Evolutionary conservation across 1,140 invertebrate genomes (phyloP).

Genomic region (Diabrotica undecimpunctata): DNA sequence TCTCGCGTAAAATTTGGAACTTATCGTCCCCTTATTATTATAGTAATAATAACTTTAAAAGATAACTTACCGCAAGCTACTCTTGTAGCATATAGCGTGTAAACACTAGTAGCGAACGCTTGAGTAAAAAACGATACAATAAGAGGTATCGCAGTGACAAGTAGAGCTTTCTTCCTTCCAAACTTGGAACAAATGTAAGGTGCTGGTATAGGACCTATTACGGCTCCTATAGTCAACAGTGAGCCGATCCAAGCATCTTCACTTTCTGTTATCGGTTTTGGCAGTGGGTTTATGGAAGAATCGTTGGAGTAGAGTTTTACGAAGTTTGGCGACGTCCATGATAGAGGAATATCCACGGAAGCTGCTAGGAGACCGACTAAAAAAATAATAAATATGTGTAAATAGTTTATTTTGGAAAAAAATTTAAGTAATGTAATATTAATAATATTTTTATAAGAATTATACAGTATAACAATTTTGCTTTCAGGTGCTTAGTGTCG

Average conservation of each 20-base stretch:
- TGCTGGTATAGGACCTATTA: conserved; percentile 52
- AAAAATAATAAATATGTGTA: conserved; percentile 32
- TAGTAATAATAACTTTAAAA: too few species aligned
- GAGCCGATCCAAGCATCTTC: conserved; percentile 77
- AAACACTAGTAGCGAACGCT: conserved; percentile 42
- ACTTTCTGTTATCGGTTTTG: conserved; percentile 44
- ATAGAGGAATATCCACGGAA: conserved; percentile 59
- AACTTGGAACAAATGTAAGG: conserved; percentile 41
- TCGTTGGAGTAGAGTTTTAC: conserved; percentile 49
- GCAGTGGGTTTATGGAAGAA: conserved; percentile 32
- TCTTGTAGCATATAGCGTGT: conserved; percentile 43
- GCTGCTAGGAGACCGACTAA: conserved; percentile 62
- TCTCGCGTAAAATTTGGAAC: too few species aligned
- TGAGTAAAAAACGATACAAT: conserved; percentile 46
- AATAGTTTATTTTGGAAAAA: background rate
- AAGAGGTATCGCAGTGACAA: conserved; percentile 43
- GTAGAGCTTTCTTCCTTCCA: conserved; percentile 50
- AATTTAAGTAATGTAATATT: too few species aligned
- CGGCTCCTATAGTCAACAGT: conserved; percentile 71
- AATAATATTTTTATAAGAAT: too few species aligned
- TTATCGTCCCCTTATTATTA: too few species aligned
- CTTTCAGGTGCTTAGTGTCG: too few species aligned
- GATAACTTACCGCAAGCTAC: conserved; percentile 45
- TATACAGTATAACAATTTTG: too few species aligned
- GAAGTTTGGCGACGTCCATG: conserved; percentile 68